A percentile compares a stretch with the other conserved stretches of the same genome.
Evolutionary conservation across 2,797 vertebrate genomes (phyloP).

Genomic region (Sus cebifrons): DNA sequence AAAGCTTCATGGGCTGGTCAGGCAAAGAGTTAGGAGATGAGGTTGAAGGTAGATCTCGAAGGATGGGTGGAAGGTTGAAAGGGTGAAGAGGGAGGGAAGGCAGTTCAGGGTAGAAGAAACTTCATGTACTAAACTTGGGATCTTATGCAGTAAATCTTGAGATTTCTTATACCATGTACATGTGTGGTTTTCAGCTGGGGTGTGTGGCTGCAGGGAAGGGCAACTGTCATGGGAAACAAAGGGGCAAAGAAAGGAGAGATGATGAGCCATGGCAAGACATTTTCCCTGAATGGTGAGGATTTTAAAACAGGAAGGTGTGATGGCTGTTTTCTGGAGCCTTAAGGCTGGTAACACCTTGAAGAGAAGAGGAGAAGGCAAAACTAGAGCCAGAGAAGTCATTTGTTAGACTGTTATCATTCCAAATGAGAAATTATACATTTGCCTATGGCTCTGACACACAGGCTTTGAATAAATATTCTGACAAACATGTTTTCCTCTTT

Average conservation of each 20-base stretch:
- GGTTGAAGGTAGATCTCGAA: background rate
- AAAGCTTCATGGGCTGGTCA: background rate
- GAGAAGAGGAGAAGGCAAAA: background rate
- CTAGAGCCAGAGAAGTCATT: background rate
- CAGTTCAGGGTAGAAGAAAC: background rate
- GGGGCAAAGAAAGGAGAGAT: background rate
- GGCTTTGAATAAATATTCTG: constrained; percentile 16
- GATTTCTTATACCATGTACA: background rate
- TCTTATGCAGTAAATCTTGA: background rate
- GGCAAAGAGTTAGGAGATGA: background rate
- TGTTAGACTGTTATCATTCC: background rate
- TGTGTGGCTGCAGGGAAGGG: background rate
- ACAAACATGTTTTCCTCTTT: background rate
- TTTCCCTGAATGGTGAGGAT: background rate
- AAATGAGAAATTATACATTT: background rate
- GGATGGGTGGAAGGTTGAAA: background rate
- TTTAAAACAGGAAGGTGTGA: background rate
- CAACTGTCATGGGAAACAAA: background rate
- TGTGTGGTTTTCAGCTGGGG: background rate
- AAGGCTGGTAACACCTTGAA: background rate
- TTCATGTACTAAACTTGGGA: background rate
- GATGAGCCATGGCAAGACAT: background rate
- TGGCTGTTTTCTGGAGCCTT: background rate
- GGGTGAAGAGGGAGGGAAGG: background rate
- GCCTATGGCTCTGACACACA: background rate